Base-by-base conservation (phyloP, 2,113 vertebrate species). In the Corydoras maculifer region DNA sequence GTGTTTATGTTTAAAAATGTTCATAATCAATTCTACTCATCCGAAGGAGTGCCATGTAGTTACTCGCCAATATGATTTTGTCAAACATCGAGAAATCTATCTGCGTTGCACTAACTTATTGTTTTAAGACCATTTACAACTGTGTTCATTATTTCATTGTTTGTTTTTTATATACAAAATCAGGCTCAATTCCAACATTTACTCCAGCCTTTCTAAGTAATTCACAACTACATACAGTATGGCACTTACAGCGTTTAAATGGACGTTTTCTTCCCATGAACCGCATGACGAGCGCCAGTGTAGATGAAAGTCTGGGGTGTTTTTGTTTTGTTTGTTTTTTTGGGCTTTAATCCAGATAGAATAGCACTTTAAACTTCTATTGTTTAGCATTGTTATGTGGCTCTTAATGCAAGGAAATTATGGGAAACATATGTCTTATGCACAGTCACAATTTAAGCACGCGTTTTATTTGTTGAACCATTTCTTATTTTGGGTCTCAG, bases 71-170 rank as follows among this genome's bases (percentile, higher is more conserved):
- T 63, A n/a, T 65, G 14, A 8, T 31, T 65, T 67, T 65, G 88
- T 85, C 86, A 87, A 83, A 88, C 48, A 62, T 72, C 77, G 80
- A 86, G 75, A 86, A 83, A 84, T 81, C 18, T 25, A 79, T 84
- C 77, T 84, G 93, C 91, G 91, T 96, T 96, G 96, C 94, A 97
- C 95, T 95, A 94, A 92, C 87, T 92, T 90, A 88, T 90, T 89
- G 89, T 94, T 91, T 85, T 60, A 79, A 84, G 79, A 80, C 14
- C 54, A 53, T 10, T 43, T 43, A 43, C 35, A 43, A 43, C 35
- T 43, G 35, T 43, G 35, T 43, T 43, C 35, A 65, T 84, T 82
- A 85, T 87, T 88, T 65, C 84, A 81, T 87, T 81, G 82, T 81
- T 82, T 81, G 84, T 80, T 80, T n/a, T 51, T 49, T 58, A 68